phyloP scores from a whole-genome alignment of 2,888 invertebrate species.

The Apamea sordens region DNA sequence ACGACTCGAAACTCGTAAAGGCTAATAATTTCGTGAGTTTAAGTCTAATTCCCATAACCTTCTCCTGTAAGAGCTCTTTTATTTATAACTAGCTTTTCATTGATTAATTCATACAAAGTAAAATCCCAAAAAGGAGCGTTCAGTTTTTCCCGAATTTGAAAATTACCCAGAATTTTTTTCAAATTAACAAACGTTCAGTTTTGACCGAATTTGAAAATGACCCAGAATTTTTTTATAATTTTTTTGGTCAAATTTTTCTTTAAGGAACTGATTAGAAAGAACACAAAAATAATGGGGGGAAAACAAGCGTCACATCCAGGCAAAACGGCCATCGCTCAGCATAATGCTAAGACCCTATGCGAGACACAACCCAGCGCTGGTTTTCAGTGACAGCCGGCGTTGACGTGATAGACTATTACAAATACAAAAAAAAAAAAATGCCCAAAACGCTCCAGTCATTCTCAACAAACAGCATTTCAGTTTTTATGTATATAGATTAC shows the following conservation, averaged over 20 bases:
- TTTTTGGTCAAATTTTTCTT: accelerated
- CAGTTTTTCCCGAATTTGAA: neutral
- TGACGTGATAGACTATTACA: too few relatives aligned
- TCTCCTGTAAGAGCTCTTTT: neutral
- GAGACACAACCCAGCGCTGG: too few relatives aligned
- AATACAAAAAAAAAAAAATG: neutral
- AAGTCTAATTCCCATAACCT: neutral
- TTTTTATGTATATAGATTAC: neutral
- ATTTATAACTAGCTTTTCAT: neutral
- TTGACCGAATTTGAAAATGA: neutral
- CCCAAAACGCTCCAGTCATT: neutral
- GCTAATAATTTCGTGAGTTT: neutral
- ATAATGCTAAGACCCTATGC: too few relatives aligned
- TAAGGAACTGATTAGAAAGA: neutral
- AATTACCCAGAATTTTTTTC: neutral
- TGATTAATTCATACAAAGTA: neutral
- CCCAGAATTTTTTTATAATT: neutral
- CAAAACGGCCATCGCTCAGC: too few relatives aligned
- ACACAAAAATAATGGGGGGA: too few relatives aligned
- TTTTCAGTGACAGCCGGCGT: too few relatives aligned
- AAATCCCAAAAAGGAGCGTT: neutral
- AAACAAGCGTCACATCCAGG: too few relatives aligned
- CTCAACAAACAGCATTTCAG: neutral
- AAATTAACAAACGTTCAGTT: too few relatives aligned
- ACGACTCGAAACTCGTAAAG: neutral